These are phyloP conservation scores for Thereva nobilitata DNA, from an alignment of 2,888 invertebrate species.

Conservation along the genomic window DNA sequence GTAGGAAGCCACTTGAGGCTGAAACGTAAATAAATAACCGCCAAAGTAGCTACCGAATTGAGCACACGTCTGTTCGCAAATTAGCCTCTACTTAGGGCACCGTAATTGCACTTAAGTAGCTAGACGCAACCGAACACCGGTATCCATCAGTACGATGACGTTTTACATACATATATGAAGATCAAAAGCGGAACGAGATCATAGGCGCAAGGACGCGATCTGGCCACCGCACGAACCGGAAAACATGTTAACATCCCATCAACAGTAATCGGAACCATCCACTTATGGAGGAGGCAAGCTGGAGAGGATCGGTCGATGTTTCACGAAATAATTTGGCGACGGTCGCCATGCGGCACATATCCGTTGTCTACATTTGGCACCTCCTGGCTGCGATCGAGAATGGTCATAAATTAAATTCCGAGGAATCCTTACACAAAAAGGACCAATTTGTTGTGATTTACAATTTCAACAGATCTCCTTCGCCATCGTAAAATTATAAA, in stretches of 20 bases:
- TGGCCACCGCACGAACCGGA: conserved; percentile 22
- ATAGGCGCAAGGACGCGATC: not conserved
- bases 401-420: too few species aligned
- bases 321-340: too few species aligned
- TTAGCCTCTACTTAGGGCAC: conserved; percentile 33
- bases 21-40: conserved; percentile 6
- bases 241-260: conserved; percentile 23
- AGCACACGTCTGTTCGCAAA: conserved; percentile 38
- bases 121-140: conserved; percentile 25
- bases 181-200: conserved; percentile 20
- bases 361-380: too few species aligned
- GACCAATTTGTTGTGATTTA: too few species aligned
- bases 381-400: too few species aligned
- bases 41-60: not conserved
- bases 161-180: conserved; percentile 3
- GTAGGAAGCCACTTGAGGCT: conserved; percentile 13
- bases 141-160: conserved; percentile 9
- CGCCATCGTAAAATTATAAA: too few species aligned
- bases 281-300: conserved; percentile 2
- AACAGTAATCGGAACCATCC: conserved; percentile 29
- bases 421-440: too few species aligned
- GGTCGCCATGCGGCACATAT: too few species aligned
- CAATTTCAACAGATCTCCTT: too few species aligned
- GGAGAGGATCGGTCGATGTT: too few species aligned
- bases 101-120: conserved; percentile 24